Evolutionary conservation across 2,888 invertebrate genomes (phyloP), one percentile per base, ranked within the genome.

Genomic region (Biston stratarius): DNA sequence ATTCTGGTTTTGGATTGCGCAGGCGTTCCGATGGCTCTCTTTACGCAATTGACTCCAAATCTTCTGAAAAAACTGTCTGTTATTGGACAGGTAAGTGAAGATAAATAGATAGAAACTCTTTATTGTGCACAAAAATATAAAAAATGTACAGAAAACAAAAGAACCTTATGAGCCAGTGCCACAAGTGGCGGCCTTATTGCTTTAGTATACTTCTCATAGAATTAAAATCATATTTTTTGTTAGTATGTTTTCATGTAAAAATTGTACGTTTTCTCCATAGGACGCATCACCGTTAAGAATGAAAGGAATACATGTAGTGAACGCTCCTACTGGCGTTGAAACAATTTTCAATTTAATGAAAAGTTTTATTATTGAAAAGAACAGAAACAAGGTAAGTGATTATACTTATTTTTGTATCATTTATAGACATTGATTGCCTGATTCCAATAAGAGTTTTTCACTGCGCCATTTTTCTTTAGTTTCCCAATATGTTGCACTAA

Each of bases 261-360:
- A 9, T 14, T 52, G 36, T 36, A 10, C 38, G 49, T 61, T 88
- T 88, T 10, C n/a, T 10, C 36, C 36, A 47, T 83, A 95, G 93
- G 94, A 95, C 60, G 94, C 92, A 6, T 89, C 94, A 65, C 95
- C 95, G 0, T 79, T 90, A 9, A 85, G 95, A 61, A 90, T 94
- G 48, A 95, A 95, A 78, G 94, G 87, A 42, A 76, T 91, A 34
- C 94, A 95, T 78, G 93, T 94, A 58, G 61, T 95, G 42, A 94
- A 95, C 72, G 86, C 90, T 0, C 92, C 94, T 0, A 67, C 89
- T 0, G 85, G 91, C 2, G 94, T 95, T 71, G 94, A 94, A 70
- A 87, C 91, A 0, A 72, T 95, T 11, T 92, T 92, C 71, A 89
- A 87, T 71, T 75, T 95, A 42, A 81, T 93, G 56, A 93, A 88